phyloP scores from a whole-genome alignment of 2,888 invertebrate genomes.

The Orthosia gracilis region DNA sequence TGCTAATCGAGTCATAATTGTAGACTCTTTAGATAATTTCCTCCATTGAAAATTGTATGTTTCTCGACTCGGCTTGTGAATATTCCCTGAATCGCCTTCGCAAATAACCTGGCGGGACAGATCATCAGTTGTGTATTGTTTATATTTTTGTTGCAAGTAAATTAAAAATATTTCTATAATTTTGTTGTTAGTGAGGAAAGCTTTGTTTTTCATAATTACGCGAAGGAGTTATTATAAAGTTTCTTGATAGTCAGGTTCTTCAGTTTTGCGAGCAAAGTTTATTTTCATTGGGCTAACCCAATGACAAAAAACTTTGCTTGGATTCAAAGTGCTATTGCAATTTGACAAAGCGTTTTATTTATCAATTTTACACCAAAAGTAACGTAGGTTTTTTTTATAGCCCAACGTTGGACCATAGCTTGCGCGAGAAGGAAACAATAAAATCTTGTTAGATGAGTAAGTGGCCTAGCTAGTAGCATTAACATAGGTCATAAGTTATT shows the following conservation, averaged over 20 bases:
- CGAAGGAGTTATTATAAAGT: not conserved
- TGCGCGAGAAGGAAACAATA: too few relatives aligned
- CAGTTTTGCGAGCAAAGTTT: not conserved
- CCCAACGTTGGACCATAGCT: too few relatives aligned
- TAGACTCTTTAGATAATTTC: slow-evolving; percentile 71
- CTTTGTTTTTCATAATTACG: not conserved
- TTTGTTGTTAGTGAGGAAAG: slow-evolving; percentile 12
- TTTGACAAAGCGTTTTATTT: not conserved
- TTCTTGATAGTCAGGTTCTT: not conserved
- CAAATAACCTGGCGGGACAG: slow-evolving; percentile 40
- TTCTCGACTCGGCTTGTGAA: slow-evolving; percentile 44
- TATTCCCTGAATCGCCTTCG: slow-evolving; percentile 40
- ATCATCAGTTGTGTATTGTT: slow-evolving; percentile 36
- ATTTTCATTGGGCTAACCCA: not conserved
- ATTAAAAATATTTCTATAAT: not conserved
- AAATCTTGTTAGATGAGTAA: too few relatives aligned
- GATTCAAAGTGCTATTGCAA: not conserved
- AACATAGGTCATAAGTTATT: too few relatives aligned
- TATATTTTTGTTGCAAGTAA: slow-evolving; percentile 39
- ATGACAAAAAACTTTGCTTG: too few relatives aligned
- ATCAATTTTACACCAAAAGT: too few relatives aligned
- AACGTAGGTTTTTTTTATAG: too few relatives aligned
- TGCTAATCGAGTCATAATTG: slow-evolving; percentile 81
- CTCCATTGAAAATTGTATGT: slow-evolving; percentile 71
- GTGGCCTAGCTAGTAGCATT: too few relatives aligned